These are phyloP conservation scores for Aselliscus stoliczkanus DNA, from an alignment of 2,797 vertebrate species.

Conservation along the genomic window DNA sequence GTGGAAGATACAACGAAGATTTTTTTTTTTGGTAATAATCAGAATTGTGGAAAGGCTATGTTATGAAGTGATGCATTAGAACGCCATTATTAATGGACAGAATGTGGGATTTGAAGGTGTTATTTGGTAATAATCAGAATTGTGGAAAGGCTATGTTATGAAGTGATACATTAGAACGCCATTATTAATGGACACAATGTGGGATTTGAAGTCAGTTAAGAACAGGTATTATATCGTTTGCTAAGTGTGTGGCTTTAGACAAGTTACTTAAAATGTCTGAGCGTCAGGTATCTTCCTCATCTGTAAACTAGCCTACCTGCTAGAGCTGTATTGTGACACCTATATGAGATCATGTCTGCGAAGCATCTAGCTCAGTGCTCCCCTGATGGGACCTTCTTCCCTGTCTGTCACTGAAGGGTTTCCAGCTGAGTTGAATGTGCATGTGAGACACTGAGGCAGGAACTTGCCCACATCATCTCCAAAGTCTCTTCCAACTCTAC, in stretches of 20 bases:
- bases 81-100: background rate
- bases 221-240: background rate
- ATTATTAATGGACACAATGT: background rate
- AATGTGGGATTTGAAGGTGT: no score
- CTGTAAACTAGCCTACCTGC: background rate
- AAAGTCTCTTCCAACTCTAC: background rate
- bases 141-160: background rate
- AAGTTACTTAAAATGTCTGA: background rate
- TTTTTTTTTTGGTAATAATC: background rate
- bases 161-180: background rate
- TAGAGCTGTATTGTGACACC: background rate
- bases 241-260: background rate
- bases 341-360: background rate
- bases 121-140: background rate
- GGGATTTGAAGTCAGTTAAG: background rate
- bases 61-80: background rate
- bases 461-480: background rate
- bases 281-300: background rate
- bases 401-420: background rate
- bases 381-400: background rate
- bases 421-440: background rate
- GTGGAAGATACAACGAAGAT: background rate
- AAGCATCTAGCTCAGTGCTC: background rate
- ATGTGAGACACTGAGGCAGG: background rate
- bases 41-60: background rate